These are phyloP conservation scores for Caloenas nicobarica DNA, from an alignment of 2,113 vertebrate genomes.

Conservation along the genomic window DNA sequence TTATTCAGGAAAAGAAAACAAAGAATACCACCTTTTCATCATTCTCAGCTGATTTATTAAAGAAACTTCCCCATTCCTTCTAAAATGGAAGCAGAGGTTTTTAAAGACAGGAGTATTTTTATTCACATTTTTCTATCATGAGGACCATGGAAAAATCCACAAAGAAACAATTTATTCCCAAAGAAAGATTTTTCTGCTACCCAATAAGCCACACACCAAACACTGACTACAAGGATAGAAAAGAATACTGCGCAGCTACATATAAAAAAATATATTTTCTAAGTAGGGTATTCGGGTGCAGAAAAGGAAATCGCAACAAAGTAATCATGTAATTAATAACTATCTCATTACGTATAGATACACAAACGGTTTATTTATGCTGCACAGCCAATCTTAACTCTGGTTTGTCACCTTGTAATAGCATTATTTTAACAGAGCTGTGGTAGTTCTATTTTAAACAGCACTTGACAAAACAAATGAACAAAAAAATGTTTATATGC, in stretches of 20 bases:
- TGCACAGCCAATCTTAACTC: neutral
- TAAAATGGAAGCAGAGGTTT: neutral
- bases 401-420: neutral
- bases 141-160: neutral
- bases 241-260: neutral
- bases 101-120: neutral
- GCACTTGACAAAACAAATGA: neutral
- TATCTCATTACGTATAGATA: neutral
- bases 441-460: neutral
- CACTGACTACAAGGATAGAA: neutral
- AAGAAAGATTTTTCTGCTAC: neutral
- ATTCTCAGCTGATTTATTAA: neutral
- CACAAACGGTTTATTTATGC: neutral
- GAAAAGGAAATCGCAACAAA: neutral
- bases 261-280: neutral
- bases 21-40: neutral
- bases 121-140: neutral
- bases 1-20: neutral
- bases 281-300: neutral
- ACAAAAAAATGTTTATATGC: neutral
- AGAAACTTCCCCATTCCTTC: neutral
- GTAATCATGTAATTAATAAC: neutral
- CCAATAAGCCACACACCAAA: neutral
- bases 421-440: neutral
- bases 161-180: neutral